Evolutionary conservation across 2,888 invertebrate species (phyloP), one percentile per base, ranked within the genome.

Genomic region (Himalopsyche tibetana): DNA sequence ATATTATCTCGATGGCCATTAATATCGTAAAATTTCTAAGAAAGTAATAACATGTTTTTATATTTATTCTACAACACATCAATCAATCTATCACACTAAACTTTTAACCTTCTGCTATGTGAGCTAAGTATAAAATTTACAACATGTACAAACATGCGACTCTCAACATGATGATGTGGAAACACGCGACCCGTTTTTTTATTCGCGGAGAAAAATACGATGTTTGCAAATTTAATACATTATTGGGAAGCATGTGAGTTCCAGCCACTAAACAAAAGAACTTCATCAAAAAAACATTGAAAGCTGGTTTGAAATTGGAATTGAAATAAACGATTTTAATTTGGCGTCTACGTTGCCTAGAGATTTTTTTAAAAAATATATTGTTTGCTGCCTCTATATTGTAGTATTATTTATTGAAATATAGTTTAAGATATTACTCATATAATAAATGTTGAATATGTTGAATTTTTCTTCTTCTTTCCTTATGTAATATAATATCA

Each of bases 1-100:
- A 56, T 28, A 36, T 69, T 69, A 36, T 69, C 9, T 69, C 28
- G 19, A 19, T 74, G 74, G 15, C 36, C 74, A 74, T 74, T 74
- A 12, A 69, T 19, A 28, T 74, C 12, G 74, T 74, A 38, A 74
- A 36, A 36, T 11, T 74, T 74, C 19, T 74, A 38, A 15, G 38
- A 28, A 74, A 74, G 36, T 36, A 51, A 51, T 51, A 51, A 74
- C 36, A 36, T 74, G 74, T 74, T 74, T 74, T 36, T 36, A 36
- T 28, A 28, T 74, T 74, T 36, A 36, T 74, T 36, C 36, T 74
- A 38, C 38, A 36, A 74, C 36, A 9, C 74, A 74, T 74, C 74
- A 74, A 74, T 36, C 74, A 74, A 15, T 74, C 74, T 74, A 74
- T 74, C 74, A 74, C 74, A 74, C 36, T 51, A 51, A 12, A 51